phyloP scores from a whole-genome alignment of 2,113 vertebrate species.

The Stigmatopora nigra region DNA sequence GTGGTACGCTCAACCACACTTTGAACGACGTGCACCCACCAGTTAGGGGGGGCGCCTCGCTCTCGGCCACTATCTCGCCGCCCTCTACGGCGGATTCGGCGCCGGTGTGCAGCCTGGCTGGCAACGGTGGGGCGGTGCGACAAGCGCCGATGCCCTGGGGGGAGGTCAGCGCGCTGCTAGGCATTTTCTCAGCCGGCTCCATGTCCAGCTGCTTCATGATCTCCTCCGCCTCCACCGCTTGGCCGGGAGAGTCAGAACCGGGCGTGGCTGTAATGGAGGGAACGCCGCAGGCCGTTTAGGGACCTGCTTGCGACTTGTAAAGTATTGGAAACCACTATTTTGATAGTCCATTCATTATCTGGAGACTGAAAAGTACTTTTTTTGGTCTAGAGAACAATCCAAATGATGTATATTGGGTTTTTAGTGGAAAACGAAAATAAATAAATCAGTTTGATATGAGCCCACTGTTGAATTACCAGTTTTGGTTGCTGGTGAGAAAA shows the following conservation, averaged over 20 bases:
- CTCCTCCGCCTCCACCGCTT: conserved; percentile 91
- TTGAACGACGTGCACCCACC: conserved; percentile 54
- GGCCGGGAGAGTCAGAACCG: conserved; percentile 88
- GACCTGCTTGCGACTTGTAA: no score
- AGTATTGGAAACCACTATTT: no score
- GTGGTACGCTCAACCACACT: no score
- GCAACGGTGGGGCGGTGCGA: conserved; percentile 43
- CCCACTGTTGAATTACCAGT: conserved; percentile 74
- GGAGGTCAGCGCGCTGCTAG: conserved; percentile 81
- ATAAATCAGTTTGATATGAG: no score
- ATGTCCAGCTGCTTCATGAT: conserved; percentile 96
- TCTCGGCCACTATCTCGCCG: conserved; percentile 75
- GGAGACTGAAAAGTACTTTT: no score
- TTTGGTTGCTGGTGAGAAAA: conserved; percentile 99
- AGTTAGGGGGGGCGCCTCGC: conserved; percentile 86
- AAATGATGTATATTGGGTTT: no score
- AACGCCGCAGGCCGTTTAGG: no score
- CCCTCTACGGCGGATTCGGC: conserved; percentile 77
- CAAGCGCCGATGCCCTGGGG: conserved; percentile 66
- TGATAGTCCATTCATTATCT: no score
- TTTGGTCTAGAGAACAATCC: no score
- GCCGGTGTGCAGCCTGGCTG: conserved; percentile 67
- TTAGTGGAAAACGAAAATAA: no score
- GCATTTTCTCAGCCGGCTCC: conserved; percentile 87
- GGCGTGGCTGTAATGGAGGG: conserved; percentile 71